Percentiles rank a stretch among this genome's conserved stretches.
Evolutionary conservation across 2,113 vertebrate species (phyloP).

Genomic region (Caretta caretta): DNA sequence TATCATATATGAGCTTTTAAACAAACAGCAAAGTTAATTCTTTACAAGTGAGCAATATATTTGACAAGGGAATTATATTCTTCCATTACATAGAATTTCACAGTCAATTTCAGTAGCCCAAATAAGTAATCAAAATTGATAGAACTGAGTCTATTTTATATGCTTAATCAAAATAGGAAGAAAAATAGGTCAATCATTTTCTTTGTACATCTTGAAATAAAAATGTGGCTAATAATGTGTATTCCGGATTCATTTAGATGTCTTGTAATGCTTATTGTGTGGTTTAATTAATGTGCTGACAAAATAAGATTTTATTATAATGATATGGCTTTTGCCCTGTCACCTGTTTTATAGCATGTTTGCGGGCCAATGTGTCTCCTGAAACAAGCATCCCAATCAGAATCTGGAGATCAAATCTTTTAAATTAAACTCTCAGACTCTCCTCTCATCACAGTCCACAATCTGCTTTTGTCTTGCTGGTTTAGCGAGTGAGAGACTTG

Average conservation of each 20-base stretch:
- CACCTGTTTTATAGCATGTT: not conserved
- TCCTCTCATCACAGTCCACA: rapidly evolving
- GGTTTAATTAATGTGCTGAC: not conserved
- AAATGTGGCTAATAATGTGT: not conserved
- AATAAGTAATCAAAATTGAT: not conserved
- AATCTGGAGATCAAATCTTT: not conserved
- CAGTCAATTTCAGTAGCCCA: not conserved
- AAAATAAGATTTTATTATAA: not conserved
- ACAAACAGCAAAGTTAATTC: not conserved
- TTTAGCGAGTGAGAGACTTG: not conserved
- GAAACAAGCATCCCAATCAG: not conserved
- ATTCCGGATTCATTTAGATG: not conserved
- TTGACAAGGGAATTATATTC: not conserved
- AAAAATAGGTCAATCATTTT: not conserved
- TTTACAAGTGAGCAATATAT: not conserved
- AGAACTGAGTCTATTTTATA: not conserved
- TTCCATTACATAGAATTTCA: not conserved
- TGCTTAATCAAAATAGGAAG: not conserved
- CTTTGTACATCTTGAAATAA: not conserved
- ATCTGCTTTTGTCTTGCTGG: not conserved
- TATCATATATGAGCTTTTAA: not conserved
- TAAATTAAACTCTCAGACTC: not conserved
- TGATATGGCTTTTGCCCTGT: not conserved
- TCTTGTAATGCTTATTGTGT: not conserved
- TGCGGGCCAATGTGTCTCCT: not conserved